Conservation (phyloP, 2,797 vertebrate species). For the Protosalanx chinensis region DNA sequence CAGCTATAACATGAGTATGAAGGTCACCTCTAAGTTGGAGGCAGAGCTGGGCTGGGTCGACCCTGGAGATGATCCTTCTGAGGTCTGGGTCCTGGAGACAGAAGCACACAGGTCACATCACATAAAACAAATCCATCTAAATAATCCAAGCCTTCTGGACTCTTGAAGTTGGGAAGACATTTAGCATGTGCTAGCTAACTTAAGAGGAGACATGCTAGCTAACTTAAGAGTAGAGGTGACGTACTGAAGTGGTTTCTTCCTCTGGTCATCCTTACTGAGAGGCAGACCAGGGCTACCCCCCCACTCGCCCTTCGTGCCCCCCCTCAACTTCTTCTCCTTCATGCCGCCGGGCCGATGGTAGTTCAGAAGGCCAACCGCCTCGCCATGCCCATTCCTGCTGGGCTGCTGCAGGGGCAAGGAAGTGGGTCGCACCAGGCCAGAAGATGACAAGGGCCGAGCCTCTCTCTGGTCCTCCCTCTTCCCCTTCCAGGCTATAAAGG, state of each 20-base stretch:
- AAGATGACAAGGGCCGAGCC: constrained; percentile 18
- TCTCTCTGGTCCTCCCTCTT: constrained; percentile 42
- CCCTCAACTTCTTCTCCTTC: constrained; percentile 81
- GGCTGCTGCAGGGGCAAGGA: constrained; percentile 70
- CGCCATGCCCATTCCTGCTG: constrained; percentile 53
- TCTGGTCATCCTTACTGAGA: constrained; percentile 46
- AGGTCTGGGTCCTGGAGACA: constrained; percentile 46
- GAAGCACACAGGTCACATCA: not conserved
- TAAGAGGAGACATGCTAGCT: too few species aligned
- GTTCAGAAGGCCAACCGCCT: constrained; percentile 68
- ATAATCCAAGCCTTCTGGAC: too few species aligned
- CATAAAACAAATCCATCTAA: too few species aligned
- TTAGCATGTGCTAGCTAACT: too few species aligned
- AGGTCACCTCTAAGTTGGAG: constrained; percentile 57
- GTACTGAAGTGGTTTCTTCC: constrained; percentile 56
- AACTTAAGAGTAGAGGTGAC: constrained; percentile 22
- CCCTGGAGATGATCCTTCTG: constrained; percentile 60
- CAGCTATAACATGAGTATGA: not conserved
- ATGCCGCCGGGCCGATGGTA: constrained; percentile 68
- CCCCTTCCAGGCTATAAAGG: constrained; percentile 55
- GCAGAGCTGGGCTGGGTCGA: constrained; percentile 46
- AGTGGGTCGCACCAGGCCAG: constrained; percentile 68
- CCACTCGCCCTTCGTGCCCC: constrained; percentile 61
- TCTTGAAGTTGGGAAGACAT: too few species aligned
- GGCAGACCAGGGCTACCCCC: constrained; percentile 43